A percentile compares a stretch with the other conserved stretches of the same genome.
Conservation (phyloP, 2,888 invertebrate species). For the Lymantria monacha region DNA sequence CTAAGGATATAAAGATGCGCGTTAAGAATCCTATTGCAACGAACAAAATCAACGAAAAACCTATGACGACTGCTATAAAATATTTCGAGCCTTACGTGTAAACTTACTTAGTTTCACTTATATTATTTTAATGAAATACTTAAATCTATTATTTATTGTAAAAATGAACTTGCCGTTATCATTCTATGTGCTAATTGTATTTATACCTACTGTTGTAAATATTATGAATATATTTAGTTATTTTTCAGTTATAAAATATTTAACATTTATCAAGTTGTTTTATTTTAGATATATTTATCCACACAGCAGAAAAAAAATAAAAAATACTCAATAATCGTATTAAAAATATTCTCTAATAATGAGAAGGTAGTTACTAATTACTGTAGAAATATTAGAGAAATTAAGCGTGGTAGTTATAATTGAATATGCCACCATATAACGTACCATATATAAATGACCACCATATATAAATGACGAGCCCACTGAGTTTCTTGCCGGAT, state of each 20-base stretch:
- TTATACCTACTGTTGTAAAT: constrained; percentile 75
- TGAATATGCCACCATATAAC: no score
- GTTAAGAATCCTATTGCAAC: constrained; percentile 84
- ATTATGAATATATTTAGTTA: constrained; percentile 58
- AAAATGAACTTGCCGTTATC: constrained; percentile 78
- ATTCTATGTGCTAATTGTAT: constrained; percentile 65
- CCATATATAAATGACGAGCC: no score
- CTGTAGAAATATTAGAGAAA: no score
- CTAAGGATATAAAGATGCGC: constrained; percentile 89
- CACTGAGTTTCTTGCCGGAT: no score
- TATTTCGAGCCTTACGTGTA: constrained; percentile 80
- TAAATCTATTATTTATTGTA: constrained; percentile 69
- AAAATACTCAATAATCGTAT: neutral
- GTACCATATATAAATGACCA: no score
- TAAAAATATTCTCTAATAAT: no score
- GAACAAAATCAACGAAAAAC: constrained; percentile 80
- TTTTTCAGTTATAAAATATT: constrained; percentile 64
- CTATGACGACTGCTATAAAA: constrained; percentile 81
- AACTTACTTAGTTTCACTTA: constrained; percentile 34
- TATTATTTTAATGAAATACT: constrained; percentile 52
- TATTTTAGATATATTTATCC: constrained; percentile 11
- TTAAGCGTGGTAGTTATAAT: no score
- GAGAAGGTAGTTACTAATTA: no score
- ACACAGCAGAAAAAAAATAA: no score
- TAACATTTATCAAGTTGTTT: constrained; percentile 46